Evolutionary conservation across 2,888 invertebrate genomes (phyloP), one percentile per base, ranked within the genome.

Genomic region (Noctua janthina): DNA sequence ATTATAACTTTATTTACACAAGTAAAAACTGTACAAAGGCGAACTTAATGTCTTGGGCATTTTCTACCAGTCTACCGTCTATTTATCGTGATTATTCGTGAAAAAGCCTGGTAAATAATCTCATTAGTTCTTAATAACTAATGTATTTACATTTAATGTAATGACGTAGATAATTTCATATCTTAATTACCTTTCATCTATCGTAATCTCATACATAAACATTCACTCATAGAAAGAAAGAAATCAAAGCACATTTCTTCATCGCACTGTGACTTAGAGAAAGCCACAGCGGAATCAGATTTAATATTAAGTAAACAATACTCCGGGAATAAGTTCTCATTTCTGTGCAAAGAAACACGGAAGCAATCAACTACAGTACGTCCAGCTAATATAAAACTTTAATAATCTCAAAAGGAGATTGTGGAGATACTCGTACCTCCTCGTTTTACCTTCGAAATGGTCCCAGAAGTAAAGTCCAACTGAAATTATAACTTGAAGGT

Each of bases 391-490:
- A 87, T 90, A 83, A 90, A 87, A 86, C 74, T 88, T 88, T 89
- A 91, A 89, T 90, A 85, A 85, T 82, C 84, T 84, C 81, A 84
- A 86, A 90, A 84, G 81, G 81, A 88, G 82, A 79, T 77, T 68
- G 79, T 78, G 39, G 20, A 79, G 68, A 76, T 83, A 39, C 35
- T 39, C 35, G 35, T 39, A 62, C 10, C 66, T 43, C 35, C 59
- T 46, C 29, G 49, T 85, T 81, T 67, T 77, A 75, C 54, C 84
- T 74, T 59, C 39, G 11, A 68, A 68, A 59, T 67, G 67, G 73
- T 84, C 73, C 43, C 62, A 17, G 66, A 59, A 23, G 84, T 29
- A 56, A 35, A 43, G 43, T 7, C 51, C 43, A 17, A 49, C n/a
- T 23, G 13, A 43, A 43, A 59, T 67, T 59, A 59, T 59, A 71